Conservation (phyloP, 2,797 vertebrate species). For the Cirrhinus molitorella region DNA sequence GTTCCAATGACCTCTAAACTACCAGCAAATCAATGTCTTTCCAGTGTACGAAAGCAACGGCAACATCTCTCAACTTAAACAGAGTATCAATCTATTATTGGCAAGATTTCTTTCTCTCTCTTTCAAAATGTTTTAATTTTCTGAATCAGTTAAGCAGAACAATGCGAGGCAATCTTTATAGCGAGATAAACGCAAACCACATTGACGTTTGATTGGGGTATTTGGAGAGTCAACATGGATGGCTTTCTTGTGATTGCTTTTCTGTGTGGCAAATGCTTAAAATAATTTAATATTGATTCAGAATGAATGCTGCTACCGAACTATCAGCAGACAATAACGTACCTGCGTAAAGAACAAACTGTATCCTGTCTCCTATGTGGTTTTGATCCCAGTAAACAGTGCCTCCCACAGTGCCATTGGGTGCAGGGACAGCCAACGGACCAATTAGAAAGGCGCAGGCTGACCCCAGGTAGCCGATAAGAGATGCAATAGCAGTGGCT, state of each 20-base stretch:
- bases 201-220: slow-evolving; percentile 56
- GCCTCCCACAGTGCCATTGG: slow-evolving; percentile 80
- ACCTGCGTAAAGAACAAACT: slow-evolving; percentile 94
- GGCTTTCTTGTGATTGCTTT: slow-evolving; percentile 43
- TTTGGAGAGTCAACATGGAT: slow-evolving; percentile 49
- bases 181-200: slow-evolving; percentile 61
- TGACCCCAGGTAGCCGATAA: slow-evolving; percentile 89
- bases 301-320: slow-evolving; percentile 29
- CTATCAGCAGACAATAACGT: slow-evolving; percentile 48
- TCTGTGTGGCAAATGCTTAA: slow-evolving; percentile 27
- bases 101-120: slow-evolving; percentile 62
- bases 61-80: slow-evolving; percentile 64
- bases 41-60: slow-evolving; percentile 56
- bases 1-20: slow-evolving; percentile 56
- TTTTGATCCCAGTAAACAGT: slow-evolving; percentile 58
- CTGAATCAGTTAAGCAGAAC: slow-evolving; percentile 81
- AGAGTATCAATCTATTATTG: slow-evolving; percentile 66
- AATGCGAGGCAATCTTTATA: slow-evolving; percentile 68
- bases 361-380: slow-evolving; percentile 87
- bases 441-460: slow-evolving; percentile 90
- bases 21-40: slow-evolving; percentile 47
- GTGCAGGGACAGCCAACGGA: slow-evolving; percentile 90
- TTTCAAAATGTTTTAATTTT: slow-evolving; percentile 77
- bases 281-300: slow-evolving; percentile 22
- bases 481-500: slow-evolving; percentile 91